phyloP scores from a whole-genome alignment of 2,888 invertebrate genomes.

The Phortica okadai region DNA sequence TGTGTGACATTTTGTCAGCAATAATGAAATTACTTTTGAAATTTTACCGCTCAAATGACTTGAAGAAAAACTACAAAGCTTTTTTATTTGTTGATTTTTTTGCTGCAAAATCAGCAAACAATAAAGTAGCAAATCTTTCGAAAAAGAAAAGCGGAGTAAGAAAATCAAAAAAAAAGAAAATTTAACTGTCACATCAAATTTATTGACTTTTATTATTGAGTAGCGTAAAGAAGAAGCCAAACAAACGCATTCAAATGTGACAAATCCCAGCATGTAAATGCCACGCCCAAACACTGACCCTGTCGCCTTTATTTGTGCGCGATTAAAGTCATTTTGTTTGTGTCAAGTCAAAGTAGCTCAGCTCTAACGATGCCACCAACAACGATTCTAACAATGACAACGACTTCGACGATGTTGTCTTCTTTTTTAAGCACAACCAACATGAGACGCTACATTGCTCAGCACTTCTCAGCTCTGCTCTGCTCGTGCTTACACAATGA shows the following conservation, averaged over 20 bases:
- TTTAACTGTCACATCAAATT: slow-evolving; percentile 67
- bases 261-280: not conserved
- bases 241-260: slow-evolving; percentile 29
- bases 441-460: not conserved
- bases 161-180: not conserved
- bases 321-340: slow-evolving; percentile 56
- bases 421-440: not conserved
- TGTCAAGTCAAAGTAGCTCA: slow-evolving; percentile 28
- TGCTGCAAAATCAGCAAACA: slow-evolving; percentile 25
- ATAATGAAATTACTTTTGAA: slow-evolving; percentile 66
- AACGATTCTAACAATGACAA: slow-evolving; percentile 3
- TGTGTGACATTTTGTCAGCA: slow-evolving; percentile 62
- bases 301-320: slow-evolving; percentile 47
- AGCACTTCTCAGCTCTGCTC: not conserved
- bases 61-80: slow-evolving; percentile 12
- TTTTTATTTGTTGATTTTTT: not conserved
- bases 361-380: slow-evolving; percentile 6
- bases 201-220: slow-evolving; percentile 66
- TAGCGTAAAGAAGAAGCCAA: not conserved
- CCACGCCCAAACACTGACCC: not conserved
- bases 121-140: not conserved
- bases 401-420: not conserved
- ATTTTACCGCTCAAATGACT: slow-evolving; percentile 16
- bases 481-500: slow-evolving; percentile 11
- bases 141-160: not conserved